Evolutionary conservation across 92 coral and sea anemone species (phyloP), one percentile per base, ranked within the genome.

Genomic region (Desmophyllum pertusum): DNA sequence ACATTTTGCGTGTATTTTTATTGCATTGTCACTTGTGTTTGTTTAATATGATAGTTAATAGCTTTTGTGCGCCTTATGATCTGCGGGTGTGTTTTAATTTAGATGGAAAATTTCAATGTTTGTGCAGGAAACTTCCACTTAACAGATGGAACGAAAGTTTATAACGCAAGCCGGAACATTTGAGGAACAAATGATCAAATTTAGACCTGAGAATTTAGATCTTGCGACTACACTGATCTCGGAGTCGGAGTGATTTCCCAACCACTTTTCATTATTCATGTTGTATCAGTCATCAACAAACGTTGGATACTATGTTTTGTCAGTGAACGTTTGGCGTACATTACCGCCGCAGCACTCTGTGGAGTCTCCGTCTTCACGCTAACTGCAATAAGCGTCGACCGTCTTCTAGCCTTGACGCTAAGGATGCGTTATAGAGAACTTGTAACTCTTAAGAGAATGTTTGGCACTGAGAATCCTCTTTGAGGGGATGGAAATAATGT

Each of bases 171-270:
- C 23, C 0, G 23, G 14, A 4, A 29, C 23, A 55, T 55, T 23
- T 55, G 29, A 10, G 63, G 23, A 55, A n/a, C 29, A 55, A 23
- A 55, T 55, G 63, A 19, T 23, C 63, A n/a, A 21, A 23, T 55
- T 55, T 55, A n/a, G 63, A 55, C 29, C 11, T 55, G 30, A 55
- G 63, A 6, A 23, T 63, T 78, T 29, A 68, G 83, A 13, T 43
- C 83, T 78, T 63, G 55, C 83, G 38, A 40, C 57, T 17, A 78
- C n/a, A n/a, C 53, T 11, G 83, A 78, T 61, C 17, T 78, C 48
- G 37, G 39, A 10, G 83, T 78, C 41, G 72, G 83, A 7, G 46
- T 62, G 5, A 61, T 78, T 78, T 61, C 83, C 9, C 70, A 61
- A 10, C 83, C 83, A 36, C 53, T 64, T 41, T 64, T 41, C 41